These are phyloP conservation scores for Hemicrepidius hirtus DNA, from an alignment of 2,888 invertebrate genomes.

Conservation along the genomic window DNA sequence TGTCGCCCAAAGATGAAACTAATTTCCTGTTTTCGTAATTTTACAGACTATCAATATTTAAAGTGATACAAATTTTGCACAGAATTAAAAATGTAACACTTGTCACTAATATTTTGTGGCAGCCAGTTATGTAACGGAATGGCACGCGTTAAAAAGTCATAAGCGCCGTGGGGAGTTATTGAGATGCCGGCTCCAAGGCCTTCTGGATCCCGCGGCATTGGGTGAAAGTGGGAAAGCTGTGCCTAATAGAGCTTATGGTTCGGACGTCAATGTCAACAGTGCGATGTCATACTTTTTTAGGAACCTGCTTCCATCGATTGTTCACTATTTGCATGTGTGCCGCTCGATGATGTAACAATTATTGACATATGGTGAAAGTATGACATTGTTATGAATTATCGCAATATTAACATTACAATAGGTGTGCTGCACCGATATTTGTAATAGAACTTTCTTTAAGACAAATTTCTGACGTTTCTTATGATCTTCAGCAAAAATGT, in stretches of 20 bases:
- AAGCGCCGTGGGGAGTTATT: slow-evolving; percentile 3
- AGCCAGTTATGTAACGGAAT: slow-evolving; percentile 34
- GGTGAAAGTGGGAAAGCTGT: slow-evolving; percentile 51
- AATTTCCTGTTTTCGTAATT: slow-evolving; percentile 12
- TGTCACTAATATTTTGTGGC: slow-evolving; percentile 9
- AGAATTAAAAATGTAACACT: slow-evolving; percentile 6
- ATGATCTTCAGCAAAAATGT: no score
- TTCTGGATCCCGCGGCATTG: slow-evolving; percentile 42
- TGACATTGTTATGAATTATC: slow-evolving; percentile 39
- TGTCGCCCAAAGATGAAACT: not conserved
- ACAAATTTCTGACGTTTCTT: not conserved
- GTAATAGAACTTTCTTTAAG: slow-evolving; percentile 3
- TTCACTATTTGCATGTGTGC: slow-evolving; percentile 17
- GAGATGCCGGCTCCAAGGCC: slow-evolving; percentile 46
- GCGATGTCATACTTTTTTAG: slow-evolving; percentile 29
- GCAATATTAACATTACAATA: slow-evolving; percentile 31
- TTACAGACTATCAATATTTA: no score
- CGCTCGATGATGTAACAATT: slow-evolving; percentile 46
- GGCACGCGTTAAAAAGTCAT: slow-evolving; percentile 40
- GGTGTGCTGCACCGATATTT: not conserved
- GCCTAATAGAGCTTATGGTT: slow-evolving; percentile 32
- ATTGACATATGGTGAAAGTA: slow-evolving; percentile 46
- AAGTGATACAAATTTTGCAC: no score
- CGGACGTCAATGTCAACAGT: slow-evolving; percentile 39
- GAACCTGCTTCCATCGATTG: slow-evolving; percentile 3